These are phyloP conservation scores for Elgaria multicarinata DNA, from an alignment of 2,113 vertebrate genomes.

Conservation along the genomic window DNA sequence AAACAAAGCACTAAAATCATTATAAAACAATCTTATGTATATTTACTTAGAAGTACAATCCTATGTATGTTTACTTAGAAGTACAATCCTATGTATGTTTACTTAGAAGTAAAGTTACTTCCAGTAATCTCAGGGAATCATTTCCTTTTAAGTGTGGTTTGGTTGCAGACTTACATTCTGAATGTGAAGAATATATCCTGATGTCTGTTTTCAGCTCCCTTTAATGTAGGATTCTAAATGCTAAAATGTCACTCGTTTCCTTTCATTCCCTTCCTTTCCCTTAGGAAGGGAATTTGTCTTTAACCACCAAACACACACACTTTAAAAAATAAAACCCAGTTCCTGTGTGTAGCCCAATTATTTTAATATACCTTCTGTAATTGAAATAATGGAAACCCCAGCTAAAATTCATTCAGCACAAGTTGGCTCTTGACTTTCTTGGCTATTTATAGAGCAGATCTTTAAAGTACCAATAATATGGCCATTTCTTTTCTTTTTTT, in stretches of 20 bases:
- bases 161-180: not conserved
- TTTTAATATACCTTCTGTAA: slow-evolving; percentile 50
- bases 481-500: slow-evolving; percentile 24
- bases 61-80: not conserved
- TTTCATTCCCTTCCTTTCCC: not conserved
- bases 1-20: too few species aligned
- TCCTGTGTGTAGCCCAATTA: slow-evolving; percentile 39
- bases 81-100: not conserved
- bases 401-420: slow-evolving; percentile 26
- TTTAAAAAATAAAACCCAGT: slow-evolving; percentile 1
- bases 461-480: slow-evolving; percentile 58
- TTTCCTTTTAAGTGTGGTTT: not conserved
- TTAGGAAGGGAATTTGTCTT: not conserved
- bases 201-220: not conserved
- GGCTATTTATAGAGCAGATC: slow-evolving; percentile 54
- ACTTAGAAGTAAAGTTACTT: not conserved
- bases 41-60: too few species aligned
- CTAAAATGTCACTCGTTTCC: not conserved
- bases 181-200: not conserved
- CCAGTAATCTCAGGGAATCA: not conserved
- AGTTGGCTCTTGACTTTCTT: slow-evolving; percentile 39
- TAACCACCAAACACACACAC: not conserved
- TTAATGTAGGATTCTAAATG: not conserved
- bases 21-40: not conserved
- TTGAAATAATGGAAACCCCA: slow-evolving; percentile 48